Base-by-base conservation (phyloP, 1,140 invertebrate genomes). In the Zaprionus kolodkinae region DNA sequence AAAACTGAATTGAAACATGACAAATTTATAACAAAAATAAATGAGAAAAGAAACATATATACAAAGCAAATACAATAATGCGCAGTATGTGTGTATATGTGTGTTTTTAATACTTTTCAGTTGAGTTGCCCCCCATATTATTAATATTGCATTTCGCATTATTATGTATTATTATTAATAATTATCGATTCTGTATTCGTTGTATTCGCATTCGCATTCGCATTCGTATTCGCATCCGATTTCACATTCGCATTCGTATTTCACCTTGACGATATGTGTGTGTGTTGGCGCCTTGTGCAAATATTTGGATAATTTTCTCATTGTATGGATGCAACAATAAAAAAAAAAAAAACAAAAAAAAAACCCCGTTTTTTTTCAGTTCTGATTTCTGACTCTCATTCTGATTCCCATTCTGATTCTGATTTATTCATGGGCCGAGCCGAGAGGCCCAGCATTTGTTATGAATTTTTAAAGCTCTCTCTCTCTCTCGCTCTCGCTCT, bases 81-180 rank as follows among this genome's bases (percentile, higher is more conserved):
- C 61, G 62, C 57, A 61, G 76, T 81, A 67, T 79, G 70, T 69
- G 76, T 72, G 73, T 55, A 81, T 57, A 55, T 64, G 43, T 67
- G 70, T 65, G 63, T 65, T 43, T 69, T 61, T 64, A 75, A 78
- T 75, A 80, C 60, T 78, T 88, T 88, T 84, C 68, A 73, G 78
- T 89, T 89, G 80, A 88, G 40, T 84, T 88, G 72, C 9, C 10
- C 62, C 67, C 82, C n/a, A n/a, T n/a, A n/a, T 1, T 21, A 88
- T 88, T 88, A 88, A 88, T 89, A 88, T 88, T 88, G 84, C 80
- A 89, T 88, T 81, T 85, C 57, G 84, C 77, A 84, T 87, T 76
- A 66, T 65, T 50, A 65, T 60, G 6, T 30, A 30, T 30, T 72
- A 54, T 63, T 81, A 86, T 84, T 84, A 83, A 78, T 84, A 60